A percentile compares a stretch with the other conserved stretches of the same genome.
Conservation (phyloP, 2,888 invertebrate genomes). For the Taphrorychus bicolor region DNA sequence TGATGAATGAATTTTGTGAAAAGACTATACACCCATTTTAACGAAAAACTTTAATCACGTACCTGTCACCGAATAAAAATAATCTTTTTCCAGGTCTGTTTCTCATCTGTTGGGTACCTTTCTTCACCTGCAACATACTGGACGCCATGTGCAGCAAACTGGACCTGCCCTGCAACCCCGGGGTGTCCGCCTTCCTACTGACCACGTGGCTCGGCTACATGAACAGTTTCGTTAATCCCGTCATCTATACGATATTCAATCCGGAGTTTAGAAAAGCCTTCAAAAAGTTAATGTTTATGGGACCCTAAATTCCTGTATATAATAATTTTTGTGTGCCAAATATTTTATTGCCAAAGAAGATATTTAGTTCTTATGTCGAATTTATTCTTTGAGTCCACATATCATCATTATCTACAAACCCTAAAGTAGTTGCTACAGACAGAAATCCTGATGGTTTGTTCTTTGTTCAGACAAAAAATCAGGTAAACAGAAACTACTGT, state of each 20-base stretch:
- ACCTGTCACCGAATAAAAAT: not conserved
- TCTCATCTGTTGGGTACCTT: constrained; percentile 98
- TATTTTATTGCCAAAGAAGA: not conserved
- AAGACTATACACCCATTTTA: too few species aligned
- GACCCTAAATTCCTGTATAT: constrained; percentile 52
- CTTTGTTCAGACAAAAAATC: too few species aligned
- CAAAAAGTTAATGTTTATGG: constrained; percentile 85
- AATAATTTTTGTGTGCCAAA: not conserved
- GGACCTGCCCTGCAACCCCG: constrained; percentile 78
- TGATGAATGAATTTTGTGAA: too few species aligned
- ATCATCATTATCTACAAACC: too few species aligned
- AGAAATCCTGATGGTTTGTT: too few species aligned
- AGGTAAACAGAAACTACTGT: too few species aligned
- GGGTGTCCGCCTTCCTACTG: constrained; percentile 88
- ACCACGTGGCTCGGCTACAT: constrained; percentile 99
- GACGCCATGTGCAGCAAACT: constrained; percentile 95
- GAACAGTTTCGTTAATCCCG: constrained; percentile 92
- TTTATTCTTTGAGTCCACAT: constrained; percentile 7
- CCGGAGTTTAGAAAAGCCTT: constrained; percentile 98
- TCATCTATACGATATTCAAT: constrained; percentile 95
- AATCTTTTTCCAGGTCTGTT: constrained; percentile 82
- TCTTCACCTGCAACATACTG: constrained; percentile 97
- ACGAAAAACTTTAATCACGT: too few species aligned
- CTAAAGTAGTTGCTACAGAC: too few species aligned
- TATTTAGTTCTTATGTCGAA: constrained; percentile 1